A percentile compares a stretch with the other conserved stretches of the same genome.
Conservation (phyloP, 1,140 invertebrate species). For the Euwallacea similis region DNA sequence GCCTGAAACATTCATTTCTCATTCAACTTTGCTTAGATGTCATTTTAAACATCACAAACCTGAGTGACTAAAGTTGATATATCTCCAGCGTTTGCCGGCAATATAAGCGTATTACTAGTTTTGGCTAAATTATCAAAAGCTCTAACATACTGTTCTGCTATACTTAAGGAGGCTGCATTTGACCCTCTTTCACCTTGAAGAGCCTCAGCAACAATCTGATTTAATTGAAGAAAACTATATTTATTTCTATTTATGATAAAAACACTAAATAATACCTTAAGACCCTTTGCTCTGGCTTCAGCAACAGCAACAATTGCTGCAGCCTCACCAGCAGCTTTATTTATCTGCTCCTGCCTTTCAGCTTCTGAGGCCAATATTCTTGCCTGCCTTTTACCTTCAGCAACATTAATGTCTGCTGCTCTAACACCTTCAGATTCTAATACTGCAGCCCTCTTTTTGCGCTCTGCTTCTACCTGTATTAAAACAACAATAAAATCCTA, state of each 20-base stretch:
- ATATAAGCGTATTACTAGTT: constrained; percentile 90
- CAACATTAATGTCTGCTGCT: constrained; percentile 96
- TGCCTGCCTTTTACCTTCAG: constrained; percentile 87
- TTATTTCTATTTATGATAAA: too few relatives aligned
- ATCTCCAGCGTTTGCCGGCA: constrained; percentile 90
- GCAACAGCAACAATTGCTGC: constrained; percentile 84
- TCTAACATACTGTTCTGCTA: constrained; percentile 94
- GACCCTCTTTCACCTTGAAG: constrained; percentile 65
- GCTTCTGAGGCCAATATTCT: constrained; percentile 92
- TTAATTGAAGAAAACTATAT: constrained; percentile 18
- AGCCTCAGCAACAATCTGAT: constrained; percentile 73
- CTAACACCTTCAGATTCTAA: constrained; percentile 95
- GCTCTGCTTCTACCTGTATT: constrained; percentile 81
- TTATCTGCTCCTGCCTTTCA: constrained; percentile 84
- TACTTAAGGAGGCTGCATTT: constrained; percentile 86
- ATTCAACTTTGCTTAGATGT: background rate
- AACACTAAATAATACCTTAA: constrained; percentile 58
- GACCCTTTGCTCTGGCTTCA: constrained; percentile 77
- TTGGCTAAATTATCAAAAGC: constrained; percentile 94
- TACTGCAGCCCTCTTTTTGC: constrained; percentile 94
- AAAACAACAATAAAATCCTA: constrained; percentile 1
- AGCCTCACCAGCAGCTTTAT: constrained; percentile 85
- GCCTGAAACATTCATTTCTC: constrained; percentile 57
- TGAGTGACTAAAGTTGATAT: constrained; percentile 82
- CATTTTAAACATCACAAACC: constrained; percentile 56